Evolutionary conservation across 1,140 invertebrate genomes (phyloP).

Genomic region (Bombus sylvicola): DNA sequence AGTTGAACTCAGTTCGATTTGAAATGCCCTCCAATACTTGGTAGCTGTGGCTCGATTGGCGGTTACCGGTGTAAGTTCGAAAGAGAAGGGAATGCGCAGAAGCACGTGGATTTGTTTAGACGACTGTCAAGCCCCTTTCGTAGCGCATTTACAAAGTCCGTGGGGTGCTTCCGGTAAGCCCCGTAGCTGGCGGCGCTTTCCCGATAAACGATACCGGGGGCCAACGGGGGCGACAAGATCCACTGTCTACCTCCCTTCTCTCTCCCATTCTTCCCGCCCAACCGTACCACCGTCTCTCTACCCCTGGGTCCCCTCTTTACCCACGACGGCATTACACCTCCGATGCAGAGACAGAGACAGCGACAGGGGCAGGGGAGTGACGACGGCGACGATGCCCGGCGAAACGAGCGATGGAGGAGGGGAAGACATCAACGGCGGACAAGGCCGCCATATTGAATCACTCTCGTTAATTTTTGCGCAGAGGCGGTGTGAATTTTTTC

Average conservation of each 20-base stretch:
- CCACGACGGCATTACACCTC: conserved; percentile 37
- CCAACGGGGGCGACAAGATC: conserved; percentile 58
- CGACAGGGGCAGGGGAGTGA: conserved; percentile 49
- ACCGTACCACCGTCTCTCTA: not conserved
- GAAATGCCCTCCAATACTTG: conserved; percentile 44
- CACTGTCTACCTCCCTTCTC: conserved; percentile 37
- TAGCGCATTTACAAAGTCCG: conserved; percentile 64
- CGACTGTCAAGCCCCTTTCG: conserved; percentile 58
- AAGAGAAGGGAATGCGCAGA: conserved; percentile 55
- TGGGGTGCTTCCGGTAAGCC: conserved; percentile 66
- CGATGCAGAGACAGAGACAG: conserved; percentile 41
- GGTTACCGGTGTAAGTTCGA: conserved; percentile 27
- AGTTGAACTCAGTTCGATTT: conserved; percentile 12
- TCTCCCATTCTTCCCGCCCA: not conserved
- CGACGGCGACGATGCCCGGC: conserved; percentile 65
- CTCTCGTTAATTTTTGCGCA: conserved; percentile 71
- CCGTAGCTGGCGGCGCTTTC: conserved; percentile 65
- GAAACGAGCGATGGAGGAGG: conserved; percentile 59
- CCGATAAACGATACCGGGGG: conserved; percentile 54
- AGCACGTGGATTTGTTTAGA: conserved; percentile 67
- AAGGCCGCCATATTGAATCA: conserved; percentile 76
- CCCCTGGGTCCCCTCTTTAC: not conserved
- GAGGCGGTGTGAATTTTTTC: conserved; percentile 67
- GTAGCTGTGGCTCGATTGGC: conserved; percentile 33
- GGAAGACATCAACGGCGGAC: conserved; percentile 60